Percentiles rank a stretch among this genome's conserved stretches.
Conservation (phyloP, 2,113 vertebrate genomes). For the Brachyistius frenatus region DNA sequence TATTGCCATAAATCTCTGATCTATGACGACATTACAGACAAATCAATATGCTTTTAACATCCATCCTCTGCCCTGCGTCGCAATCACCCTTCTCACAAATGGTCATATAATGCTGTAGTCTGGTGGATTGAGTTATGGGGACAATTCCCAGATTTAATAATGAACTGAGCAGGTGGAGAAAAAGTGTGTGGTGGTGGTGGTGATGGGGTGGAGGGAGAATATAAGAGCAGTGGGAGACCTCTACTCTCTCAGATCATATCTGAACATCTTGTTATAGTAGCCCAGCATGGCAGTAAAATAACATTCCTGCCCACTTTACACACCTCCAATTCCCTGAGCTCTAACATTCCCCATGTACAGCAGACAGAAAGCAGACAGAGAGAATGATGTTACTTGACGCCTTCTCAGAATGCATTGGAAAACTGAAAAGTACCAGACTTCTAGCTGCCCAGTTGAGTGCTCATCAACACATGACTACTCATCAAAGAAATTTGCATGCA, state of each 20-base stretch:
- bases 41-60: conserved; percentile 89
- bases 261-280: conserved; percentile 82
- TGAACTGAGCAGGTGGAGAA: conserved; percentile 77
- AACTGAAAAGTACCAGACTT: conserved; percentile 70
- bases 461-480: conserved; percentile 95
- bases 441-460: conserved; percentile 88
- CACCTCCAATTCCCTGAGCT: conserved; percentile 60
- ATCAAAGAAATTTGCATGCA: conserved; percentile 96
- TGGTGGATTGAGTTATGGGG: conserved; percentile 82
- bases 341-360: conserved; percentile 22
- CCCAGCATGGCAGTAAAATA: conserved; percentile 80
- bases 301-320: conserved; percentile 67
- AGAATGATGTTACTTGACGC: conserved; percentile 14
- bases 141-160: conserved; percentile 87
- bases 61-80: conserved; percentile 78
- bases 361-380: conserved; percentile 15
- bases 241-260: conserved; percentile 83
- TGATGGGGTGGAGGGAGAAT: conserved; percentile 24
- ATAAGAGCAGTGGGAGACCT: conserved; percentile 79
- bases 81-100: conserved; percentile 81
- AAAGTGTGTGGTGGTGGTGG: conserved; percentile 52
- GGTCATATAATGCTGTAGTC: conserved; percentile 83
- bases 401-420: conserved; percentile 56
- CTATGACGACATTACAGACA: conserved; percentile 85
- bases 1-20: conserved; percentile 82